Conservation (phyloP, 2,888 invertebrate genomes). For the Luffia ferchaultella region DNA sequence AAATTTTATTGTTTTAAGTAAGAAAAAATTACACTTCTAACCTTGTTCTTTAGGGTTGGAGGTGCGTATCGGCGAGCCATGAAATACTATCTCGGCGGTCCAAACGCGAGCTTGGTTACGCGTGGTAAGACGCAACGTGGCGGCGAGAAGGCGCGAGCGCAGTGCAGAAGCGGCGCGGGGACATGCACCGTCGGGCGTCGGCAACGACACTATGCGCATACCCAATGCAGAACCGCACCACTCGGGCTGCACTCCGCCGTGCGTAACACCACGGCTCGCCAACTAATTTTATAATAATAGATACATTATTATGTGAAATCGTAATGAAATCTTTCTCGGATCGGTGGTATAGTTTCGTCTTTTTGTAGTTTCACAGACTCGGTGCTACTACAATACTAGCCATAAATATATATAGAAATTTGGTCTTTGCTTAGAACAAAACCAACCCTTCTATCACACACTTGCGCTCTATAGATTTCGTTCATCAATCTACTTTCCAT, state of each 20-base stretch:
- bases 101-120: slow-evolving; percentile 83
- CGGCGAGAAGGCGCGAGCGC: slow-evolving; percentile 81
- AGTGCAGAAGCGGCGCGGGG: slow-evolving; percentile 73
- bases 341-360: no score
- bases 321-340: no score
- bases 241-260: slow-evolving; percentile 93
- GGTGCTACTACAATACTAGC: no score
- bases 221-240: slow-evolving; percentile 89
- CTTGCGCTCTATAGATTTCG: no score
- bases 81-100: slow-evolving; percentile 91
- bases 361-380: no score
- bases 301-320: no score
- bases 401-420: no score
- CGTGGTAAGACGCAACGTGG: slow-evolving; percentile 80
- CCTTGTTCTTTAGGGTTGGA: slow-evolving; percentile 86
- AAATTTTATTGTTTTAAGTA: neutral
- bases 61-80: slow-evolving; percentile 80
- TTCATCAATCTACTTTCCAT: no score
- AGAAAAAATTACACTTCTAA: slow-evolving; percentile 17
- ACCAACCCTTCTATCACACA: no score
- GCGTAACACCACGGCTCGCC: slow-evolving; percentile 82
- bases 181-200: slow-evolving; percentile 65
- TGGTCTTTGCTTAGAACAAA: no score
- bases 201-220: slow-evolving; percentile 79
- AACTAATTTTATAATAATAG: no score